These are phyloP conservation scores for Andrena hattorfiana DNA, from an alignment of 2,888 invertebrate genomes.

Conservation along the genomic window DNA sequence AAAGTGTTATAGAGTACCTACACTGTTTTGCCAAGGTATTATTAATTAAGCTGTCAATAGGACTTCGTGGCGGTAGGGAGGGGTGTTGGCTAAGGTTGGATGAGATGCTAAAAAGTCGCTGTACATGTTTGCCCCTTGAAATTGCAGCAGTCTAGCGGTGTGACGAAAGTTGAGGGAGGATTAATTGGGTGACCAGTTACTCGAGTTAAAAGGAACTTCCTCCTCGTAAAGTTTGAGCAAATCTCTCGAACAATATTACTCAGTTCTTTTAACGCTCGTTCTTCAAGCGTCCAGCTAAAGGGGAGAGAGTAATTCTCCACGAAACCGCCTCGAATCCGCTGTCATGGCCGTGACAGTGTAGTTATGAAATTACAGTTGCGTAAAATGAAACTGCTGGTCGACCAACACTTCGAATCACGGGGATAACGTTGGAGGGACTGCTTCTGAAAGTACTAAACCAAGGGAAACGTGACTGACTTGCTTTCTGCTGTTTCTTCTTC, in stretches of 20 bases:
- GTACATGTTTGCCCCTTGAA: neutral
- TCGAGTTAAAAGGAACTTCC: constrained; percentile 16
- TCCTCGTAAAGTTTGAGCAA: constrained; percentile 10
- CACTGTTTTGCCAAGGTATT: too few relatives aligned
- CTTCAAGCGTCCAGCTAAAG: constrained; percentile 15
- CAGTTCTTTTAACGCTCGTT: constrained; percentile 27
- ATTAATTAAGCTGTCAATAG: too few relatives aligned
- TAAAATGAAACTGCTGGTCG: constrained; percentile 45
- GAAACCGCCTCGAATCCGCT: constrained; percentile 28
- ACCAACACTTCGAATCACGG: constrained; percentile 25
- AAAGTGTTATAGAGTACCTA: too few relatives aligned
- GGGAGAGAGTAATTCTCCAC: constrained; percentile 29
- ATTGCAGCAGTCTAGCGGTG: neutral
- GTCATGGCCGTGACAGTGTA: constrained; percentile 42
- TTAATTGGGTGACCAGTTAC: constrained; percentile 41
- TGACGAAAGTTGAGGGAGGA: neutral
- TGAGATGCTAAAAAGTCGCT: too few relatives aligned
- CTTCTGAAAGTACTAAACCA: constrained; percentile 38
- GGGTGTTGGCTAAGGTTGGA: too few relatives aligned
- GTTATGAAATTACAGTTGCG: constrained; percentile 53
- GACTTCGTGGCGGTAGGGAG: too few relatives aligned
- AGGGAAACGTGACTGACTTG: constrained; percentile 35
- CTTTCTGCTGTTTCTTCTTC: constrained; percentile 4
- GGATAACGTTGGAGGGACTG: constrained; percentile 6
- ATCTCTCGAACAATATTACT: constrained; percentile 8